phyloP scores from a whole-genome alignment of 2,888 invertebrate species.

The Standfussiana lucernea region DNA sequence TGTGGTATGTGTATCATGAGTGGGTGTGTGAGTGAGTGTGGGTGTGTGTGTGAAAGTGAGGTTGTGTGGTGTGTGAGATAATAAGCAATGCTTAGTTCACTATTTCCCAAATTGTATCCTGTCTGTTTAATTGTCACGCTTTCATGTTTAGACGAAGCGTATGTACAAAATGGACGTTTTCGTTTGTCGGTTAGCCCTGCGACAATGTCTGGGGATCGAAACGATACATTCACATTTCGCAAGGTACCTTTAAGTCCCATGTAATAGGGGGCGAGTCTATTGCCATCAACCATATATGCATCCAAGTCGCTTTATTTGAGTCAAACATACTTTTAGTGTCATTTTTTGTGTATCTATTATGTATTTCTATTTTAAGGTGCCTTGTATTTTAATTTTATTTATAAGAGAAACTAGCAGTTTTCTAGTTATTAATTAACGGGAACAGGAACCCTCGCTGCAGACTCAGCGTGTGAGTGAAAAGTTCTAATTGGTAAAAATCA shows the following conservation, averaged over 20 bases:
- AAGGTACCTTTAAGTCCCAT: neutral
- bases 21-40: no score
- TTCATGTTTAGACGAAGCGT: no score
- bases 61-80: no score
- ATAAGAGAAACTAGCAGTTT: constrained; percentile 13
- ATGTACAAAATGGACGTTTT: no score
- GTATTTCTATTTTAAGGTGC: neutral
- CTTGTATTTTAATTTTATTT: neutral
- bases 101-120: no score
- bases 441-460: neutral
- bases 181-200: no score
- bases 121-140: no score
- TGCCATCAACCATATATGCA: neutral
- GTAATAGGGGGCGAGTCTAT: neutral
- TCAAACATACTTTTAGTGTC: neutral
- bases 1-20: no score
- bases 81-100: no score
- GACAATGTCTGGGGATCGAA: no score
- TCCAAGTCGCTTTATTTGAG: neutral
- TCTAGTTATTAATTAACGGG: constrained; percentile 8
- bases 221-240: neutral
- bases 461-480: constrained; percentile 24
- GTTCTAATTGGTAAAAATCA: constrained; percentile 43
- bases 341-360: neutral
- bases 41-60: no score